Percentiles rank a stretch among this genome's conserved stretches.
Conservation (phyloP, 2,797 vertebrate genomes). For the Coregonus suidteri region DNA sequence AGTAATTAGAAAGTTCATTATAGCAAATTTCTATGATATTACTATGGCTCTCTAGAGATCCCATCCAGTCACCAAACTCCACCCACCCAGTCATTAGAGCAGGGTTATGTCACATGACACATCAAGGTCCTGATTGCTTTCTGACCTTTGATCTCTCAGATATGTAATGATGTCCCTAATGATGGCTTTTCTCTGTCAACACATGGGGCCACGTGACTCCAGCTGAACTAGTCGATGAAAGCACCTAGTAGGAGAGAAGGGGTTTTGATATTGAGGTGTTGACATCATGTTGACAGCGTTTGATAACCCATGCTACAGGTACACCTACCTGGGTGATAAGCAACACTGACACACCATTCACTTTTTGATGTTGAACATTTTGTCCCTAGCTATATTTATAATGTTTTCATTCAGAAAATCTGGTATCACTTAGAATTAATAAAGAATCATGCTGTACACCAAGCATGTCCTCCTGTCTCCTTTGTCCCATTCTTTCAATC, state of each 20-base stretch:
- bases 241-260: conserved; percentile 5
- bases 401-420: neutral
- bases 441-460: neutral
- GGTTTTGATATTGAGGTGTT: neutral
- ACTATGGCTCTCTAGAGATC: neutral
- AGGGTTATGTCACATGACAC: conserved; percentile 40
- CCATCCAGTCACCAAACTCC: neutral
- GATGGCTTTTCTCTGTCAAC: conserved; percentile 65
- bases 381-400: neutral
- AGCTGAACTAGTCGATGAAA: conserved; percentile 47
- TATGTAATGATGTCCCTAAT: conserved; percentile 53
- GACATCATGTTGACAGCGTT: neutral
- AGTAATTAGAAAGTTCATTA: neutral
- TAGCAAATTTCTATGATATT: neutral
- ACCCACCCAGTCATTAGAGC: conserved; percentile 25
- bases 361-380: neutral
- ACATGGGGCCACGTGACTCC: conserved; percentile 51
- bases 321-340: neutral
- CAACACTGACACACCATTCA: neutral
- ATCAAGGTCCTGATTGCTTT: conserved; percentile 20
- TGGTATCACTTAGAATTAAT: neutral
- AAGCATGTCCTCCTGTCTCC: neutral
- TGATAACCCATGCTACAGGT: neutral
- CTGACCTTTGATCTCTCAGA: conserved; percentile 50
- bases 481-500: neutral